phyloP scores from a whole-genome alignment of 2,888 invertebrate genomes.

The Tricholauxania praeusta region DNA sequence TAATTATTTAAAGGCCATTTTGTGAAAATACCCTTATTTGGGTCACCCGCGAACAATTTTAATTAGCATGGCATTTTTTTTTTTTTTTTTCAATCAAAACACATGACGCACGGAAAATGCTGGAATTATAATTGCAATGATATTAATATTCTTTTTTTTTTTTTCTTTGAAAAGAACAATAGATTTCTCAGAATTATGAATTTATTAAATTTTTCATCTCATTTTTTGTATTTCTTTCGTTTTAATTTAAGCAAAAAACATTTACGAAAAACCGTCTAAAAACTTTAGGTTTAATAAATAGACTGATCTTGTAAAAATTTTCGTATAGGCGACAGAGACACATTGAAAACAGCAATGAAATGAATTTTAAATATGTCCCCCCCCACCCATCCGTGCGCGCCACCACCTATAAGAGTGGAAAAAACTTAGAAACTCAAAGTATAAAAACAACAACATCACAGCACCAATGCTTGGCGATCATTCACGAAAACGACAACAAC shows the following conservation, averaged over 20 bases:
- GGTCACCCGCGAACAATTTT: slow-evolving; percentile 13
- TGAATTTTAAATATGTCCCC: neutral
- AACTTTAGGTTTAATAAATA: slow-evolving; percentile 22
- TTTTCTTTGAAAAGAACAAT: too few species aligned
- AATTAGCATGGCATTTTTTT: too few species aligned
- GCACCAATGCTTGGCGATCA: neutral
- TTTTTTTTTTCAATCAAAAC: neutral
- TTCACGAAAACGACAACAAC: slow-evolving; percentile 15
- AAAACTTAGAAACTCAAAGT: neutral
- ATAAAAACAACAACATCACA: slow-evolving; percentile 16
- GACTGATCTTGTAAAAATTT: slow-evolving; percentile 19
- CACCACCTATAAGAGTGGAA: too few species aligned
- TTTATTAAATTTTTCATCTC: too few species aligned
- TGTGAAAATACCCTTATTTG: slow-evolving; percentile 1
- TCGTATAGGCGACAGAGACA: slow-evolving; percentile 26
- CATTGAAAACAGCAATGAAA: neutral
- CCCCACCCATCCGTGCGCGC: too few species aligned
- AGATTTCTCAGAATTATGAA: too few species aligned
- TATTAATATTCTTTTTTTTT: too few species aligned
- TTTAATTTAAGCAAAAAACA: neutral
- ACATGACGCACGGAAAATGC: slow-evolving; percentile 7
- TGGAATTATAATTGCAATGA: too few species aligned
- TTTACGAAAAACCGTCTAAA: slow-evolving; percentile 32
- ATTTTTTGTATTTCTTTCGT: neutral
- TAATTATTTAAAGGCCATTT: slow-evolving; percentile 23